phyloP scores from a whole-genome alignment of 2,888 invertebrate genomes.

The Tinea trinotella region DNA sequence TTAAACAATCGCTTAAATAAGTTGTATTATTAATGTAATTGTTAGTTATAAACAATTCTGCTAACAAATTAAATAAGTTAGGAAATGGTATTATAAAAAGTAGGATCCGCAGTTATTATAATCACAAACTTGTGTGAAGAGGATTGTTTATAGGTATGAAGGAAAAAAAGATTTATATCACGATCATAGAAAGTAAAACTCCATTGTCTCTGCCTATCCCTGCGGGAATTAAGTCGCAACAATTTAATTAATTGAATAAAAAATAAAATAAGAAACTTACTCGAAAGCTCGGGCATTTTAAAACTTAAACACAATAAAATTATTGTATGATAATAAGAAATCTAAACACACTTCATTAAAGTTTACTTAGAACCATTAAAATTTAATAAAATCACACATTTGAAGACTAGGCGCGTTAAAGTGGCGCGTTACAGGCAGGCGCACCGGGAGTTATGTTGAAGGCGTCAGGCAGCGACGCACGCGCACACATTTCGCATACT shows the following conservation, averaged over 20 bases:
- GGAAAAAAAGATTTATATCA: too few relatives aligned
- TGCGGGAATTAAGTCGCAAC: too few relatives aligned
- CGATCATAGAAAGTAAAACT: too few relatives aligned
- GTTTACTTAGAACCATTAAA: slow-evolving; percentile 9
- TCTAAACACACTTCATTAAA: background rate
- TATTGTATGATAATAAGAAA: background rate
- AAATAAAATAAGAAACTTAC: slow-evolving; percentile 1
- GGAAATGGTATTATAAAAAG: too few relatives aligned
- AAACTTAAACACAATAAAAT: slow-evolving; percentile 7
- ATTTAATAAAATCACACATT: background rate
- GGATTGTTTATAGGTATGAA: too few relatives aligned
- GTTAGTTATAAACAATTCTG: too few relatives aligned
- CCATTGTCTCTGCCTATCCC: too few relatives aligned
- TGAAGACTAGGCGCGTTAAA: slow-evolving; percentile 3
- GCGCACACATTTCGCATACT: slow-evolving; percentile 67
- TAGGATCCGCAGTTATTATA: too few relatives aligned
- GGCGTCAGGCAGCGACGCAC: slow-evolving; percentile 54
- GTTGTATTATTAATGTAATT: too few relatives aligned
- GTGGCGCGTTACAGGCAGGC: slow-evolving; percentile 26
- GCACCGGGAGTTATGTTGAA: slow-evolving; percentile 32
- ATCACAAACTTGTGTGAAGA: too few relatives aligned
- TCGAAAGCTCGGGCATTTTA: slow-evolving; percentile 4
- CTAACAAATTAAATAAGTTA: too few relatives aligned
- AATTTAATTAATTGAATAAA: background rate
- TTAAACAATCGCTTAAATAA: background rate